Evolutionary conservation across 2,113 vertebrate species (phyloP).

Genomic region (Danio rerio): GRCz12tu NC_133186.1:34309001-34309500

Average conservation of each 20-base stretch:
- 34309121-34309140: not conserved
- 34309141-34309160: not conserved
- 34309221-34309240: not conserved
- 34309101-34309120: not conserved
- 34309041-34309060: constrained; percentile 8
- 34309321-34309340: not conserved
- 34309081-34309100: not conserved
- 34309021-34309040: not conserved
- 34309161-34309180: not conserved
- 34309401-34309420: no score
- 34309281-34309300: not conserved
- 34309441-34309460: no score
- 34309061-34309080: not conserved
- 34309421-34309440: no score
- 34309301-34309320: not conserved
- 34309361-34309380: no score
- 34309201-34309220: constrained; percentile 8
- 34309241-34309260: not conserved
- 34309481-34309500: no score
- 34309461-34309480: no score
- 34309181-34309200: not conserved
- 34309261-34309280: not conserved
- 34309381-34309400: no score
- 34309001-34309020: not conserved
- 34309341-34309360: not conserved